phyloP scores from a whole-genome alignment of 2,113 vertebrate species.

The Zootoca vivipara region DNA sequence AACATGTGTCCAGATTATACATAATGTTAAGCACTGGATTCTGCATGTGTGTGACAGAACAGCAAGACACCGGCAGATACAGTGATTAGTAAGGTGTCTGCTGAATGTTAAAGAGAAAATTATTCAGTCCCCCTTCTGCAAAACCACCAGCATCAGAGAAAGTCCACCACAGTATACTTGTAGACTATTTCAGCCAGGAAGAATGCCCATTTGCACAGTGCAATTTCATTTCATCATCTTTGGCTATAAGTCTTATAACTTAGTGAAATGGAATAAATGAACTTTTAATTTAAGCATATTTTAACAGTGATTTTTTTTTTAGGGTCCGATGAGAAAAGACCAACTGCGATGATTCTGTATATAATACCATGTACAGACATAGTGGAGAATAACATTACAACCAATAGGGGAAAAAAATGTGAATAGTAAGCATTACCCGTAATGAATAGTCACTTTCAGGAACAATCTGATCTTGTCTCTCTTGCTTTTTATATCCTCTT shows the following conservation, averaged over 20 bases:
- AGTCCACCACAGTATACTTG: background rate
- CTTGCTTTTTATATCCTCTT: constrained; percentile 78
- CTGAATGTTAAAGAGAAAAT: background rate
- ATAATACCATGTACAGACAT: background rate
- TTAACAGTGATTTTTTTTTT: too few species aligned
- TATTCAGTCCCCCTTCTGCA: background rate
- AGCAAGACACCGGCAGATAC: background rate
- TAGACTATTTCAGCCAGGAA: background rate
- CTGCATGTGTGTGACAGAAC: background rate
- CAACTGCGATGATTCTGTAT: background rate
- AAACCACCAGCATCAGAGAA: background rate
- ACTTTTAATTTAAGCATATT: background rate
- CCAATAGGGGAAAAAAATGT: background rate
- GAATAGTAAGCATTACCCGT: constrained; percentile 66
- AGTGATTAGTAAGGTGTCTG: too few species aligned
- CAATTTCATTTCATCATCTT: background rate
- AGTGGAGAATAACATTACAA: background rate
- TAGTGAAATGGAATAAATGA: background rate
- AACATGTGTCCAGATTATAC: background rate
- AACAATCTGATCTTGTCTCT: constrained; percentile 75
- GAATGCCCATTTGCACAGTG: background rate
- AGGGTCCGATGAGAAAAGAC: background rate
- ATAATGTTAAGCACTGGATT: background rate
- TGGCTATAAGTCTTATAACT: background rate
- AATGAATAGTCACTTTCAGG: constrained; percentile 87